Base-by-base conservation (phyloP, 2,797 vertebrate genomes). In the Chanos chanos region DNA sequence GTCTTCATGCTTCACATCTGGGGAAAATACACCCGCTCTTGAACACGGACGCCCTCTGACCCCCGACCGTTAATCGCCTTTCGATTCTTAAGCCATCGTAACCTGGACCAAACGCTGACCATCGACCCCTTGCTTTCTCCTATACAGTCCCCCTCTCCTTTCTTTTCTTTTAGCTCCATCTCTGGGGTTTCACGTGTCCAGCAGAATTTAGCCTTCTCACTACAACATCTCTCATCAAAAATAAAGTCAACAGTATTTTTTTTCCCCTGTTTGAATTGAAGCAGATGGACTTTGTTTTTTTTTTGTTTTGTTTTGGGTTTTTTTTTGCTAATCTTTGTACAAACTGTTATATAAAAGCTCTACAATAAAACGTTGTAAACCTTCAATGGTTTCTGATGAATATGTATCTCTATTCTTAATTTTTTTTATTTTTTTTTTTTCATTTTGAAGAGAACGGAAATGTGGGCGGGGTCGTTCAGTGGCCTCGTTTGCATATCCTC, bases 1-100 rank as follows among this genome's bases (percentile, higher is more conserved):
- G 97, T 99, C 72, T 99, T 99, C 87, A 98, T 99, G 97, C 91
- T 99, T 79, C 97, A 99, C 87, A 98, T 99, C 88, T 99, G 97
- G 96, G 96, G 97, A 77, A 99, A 99, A 87, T 99, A 99, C 79
- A 99, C 97, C 58, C 95, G 96, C 70, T 95, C 97, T 28, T 99
- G 95, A 92, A 80, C 75, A 68, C 44, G n/a, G 43, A 4, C 34
- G 30, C 49, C 51, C 40, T 58, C 31, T 43, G 9, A 63, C 74
- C 47, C 28, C 13, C 43, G 81, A 82, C 5, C 78, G 65, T 37
- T n/a, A 41, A 52, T 8, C 37, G 31, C 45, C 61, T 56, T 75
- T 72, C 48, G 76, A 83, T 88, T 76, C 85, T 86, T 86, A 88
- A 91, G 77, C 71, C 81, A 70, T 86, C 75, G 75, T n/a, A 83